phyloP scores from a whole-genome alignment of 2,113 vertebrate genomes.

The Takifugu bimaculatus region DNA sequence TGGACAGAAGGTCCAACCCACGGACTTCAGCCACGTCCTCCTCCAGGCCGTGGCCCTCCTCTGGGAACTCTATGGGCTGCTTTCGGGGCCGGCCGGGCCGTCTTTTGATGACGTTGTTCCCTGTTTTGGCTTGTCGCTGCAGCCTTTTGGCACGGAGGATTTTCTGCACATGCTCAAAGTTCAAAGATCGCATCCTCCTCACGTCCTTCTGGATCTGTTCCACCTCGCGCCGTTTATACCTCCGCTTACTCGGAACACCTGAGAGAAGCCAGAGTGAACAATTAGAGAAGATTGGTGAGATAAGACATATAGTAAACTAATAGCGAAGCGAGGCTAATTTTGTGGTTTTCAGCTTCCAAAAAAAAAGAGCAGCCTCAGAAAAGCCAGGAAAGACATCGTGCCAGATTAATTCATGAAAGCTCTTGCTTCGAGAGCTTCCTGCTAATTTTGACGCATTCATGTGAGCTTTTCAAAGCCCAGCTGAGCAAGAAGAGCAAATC shows the following conservation, averaged over 20 bases:
- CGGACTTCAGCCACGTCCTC: slow-evolving; percentile 31
- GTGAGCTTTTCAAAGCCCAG: slow-evolving; percentile 74
- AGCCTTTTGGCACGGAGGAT: slow-evolving; percentile 97
- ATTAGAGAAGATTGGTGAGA: slow-evolving; percentile 35
- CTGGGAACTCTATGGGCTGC: slow-evolving; percentile 80
- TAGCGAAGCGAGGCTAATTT: slow-evolving; percentile 16
- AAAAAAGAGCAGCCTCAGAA: slow-evolving; percentile 46
- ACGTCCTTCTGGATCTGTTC: slow-evolving; percentile 94
- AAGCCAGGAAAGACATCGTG: slow-evolving; percentile 45
- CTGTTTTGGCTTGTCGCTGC: slow-evolving; percentile 98
- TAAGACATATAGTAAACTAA: slow-evolving; percentile 34
- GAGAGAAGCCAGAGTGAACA: slow-evolving; percentile 39
- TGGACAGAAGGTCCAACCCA: slow-evolving; percentile 53
- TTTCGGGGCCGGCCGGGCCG: slow-evolving; percentile 89
- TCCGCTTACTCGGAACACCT: slow-evolving; percentile 76
- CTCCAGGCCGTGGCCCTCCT: slow-evolving; percentile 48
- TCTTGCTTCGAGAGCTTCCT: slow-evolving; percentile 69
- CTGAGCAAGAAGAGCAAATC: slow-evolving; percentile 77
- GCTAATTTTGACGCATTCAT: slow-evolving; percentile 75
- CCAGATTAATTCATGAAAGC: slow-evolving; percentile 53
- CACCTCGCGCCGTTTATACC: slow-evolving; percentile 88
- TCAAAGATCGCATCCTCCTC: slow-evolving; percentile 93
- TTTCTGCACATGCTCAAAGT: slow-evolving; percentile 98
- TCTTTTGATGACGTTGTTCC: slow-evolving; percentile 97
- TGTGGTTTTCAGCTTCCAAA: slow-evolving; percentile 9